A percentile compares a stretch with the other conserved stretches of the same genome.
phyloP scores from a whole-genome alignment of 2,113 vertebrate genomes.

The Plecotus auritus region DNA sequence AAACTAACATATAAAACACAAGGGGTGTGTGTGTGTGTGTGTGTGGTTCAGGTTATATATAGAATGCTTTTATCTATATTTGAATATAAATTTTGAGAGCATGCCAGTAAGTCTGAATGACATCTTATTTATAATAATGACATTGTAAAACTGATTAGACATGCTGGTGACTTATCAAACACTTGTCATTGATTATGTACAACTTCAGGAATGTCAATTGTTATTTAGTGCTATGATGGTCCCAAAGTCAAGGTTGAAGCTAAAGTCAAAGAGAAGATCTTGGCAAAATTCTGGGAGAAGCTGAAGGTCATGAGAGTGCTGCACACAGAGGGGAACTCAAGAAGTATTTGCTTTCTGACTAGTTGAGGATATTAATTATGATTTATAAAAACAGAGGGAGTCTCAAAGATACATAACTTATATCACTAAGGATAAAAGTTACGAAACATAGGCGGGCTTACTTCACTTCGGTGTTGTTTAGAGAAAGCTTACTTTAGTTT shows the following conservation, averaged over 20 bases:
- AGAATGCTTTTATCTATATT: slow-evolving; percentile 55
- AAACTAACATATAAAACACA: not conserved
- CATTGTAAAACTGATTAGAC: slow-evolving; percentile 41
- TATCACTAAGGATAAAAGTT: not conserved
- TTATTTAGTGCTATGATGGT: not conserved
- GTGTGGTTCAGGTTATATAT: not conserved
- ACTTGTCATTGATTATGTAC: slow-evolving; percentile 6
- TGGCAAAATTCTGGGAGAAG: not conserved
- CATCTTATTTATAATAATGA: slow-evolving; percentile 38
- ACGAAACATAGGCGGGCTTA: not conserved
- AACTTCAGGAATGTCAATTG: not conserved
- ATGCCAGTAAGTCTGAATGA: slow-evolving; percentile 48
- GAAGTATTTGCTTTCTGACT: not conserved
- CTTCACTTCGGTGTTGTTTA: not conserved
- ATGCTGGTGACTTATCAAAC: slow-evolving; percentile 50
- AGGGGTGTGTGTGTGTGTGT: not conserved
- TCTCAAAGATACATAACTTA: not conserved
- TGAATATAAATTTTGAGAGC: slow-evolving; percentile 42
- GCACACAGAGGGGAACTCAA: not conserved
- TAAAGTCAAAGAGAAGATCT: not conserved
- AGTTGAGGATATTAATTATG: not conserved
- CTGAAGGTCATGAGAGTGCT: not conserved
- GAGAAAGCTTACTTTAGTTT: slow-evolving; percentile 17
- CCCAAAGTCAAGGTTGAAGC: not conserved
- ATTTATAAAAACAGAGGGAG: not conserved